Base-by-base conservation (phyloP, 2,113 vertebrate genomes). In the Gallinago media region DNA sequence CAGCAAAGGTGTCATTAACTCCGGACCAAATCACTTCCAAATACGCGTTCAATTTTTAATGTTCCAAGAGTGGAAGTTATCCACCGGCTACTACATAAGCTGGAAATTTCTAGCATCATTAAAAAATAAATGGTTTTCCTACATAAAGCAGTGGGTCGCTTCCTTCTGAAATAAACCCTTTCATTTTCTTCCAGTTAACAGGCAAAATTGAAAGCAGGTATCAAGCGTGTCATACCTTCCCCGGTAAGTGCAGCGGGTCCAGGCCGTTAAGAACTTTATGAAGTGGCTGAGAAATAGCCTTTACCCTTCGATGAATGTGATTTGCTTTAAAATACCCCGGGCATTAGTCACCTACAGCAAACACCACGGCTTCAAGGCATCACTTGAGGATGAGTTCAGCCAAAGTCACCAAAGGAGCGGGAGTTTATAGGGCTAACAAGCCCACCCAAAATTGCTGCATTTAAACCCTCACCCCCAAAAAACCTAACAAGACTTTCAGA, bases 61-160 rank as follows among this genome's bases (percentile, higher is more conserved):
- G 78, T 38, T 76, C 91, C 74, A 61, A 55, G 68, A 78, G 62
- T 83, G 85, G 76, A 74, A 87, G 66, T 68, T 56, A 71, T 85
- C 75, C 27, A 56, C 63, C 27, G 67, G 84, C 90, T 94, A 77
- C 89, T 50, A 36, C 66, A 40, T 34, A 85, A 87, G 55, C 75
- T 58, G 67, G 40, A 77, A 74, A 77, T n/a, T 49, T 80, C 83
- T 73, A 88, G 78, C 92, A 56, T 85, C 95, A 72, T 95, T 95
- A 92, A 94, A 95, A 95, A 89, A 95, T 74, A 95, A 94, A 89
- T 3, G 73, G 44, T 94, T 96, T 96, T 59, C 87, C 65, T 65
- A 54, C 82, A 82, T 65, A 87, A 93, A 95, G 85, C 78, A 86
- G 68, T 0, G n/a, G 91, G 68, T 10, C 56, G 59, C 65, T 68